Evolutionary conservation across 2,113 vertebrate species (phyloP).

Genomic region (Zosterops pallidus): DNA sequence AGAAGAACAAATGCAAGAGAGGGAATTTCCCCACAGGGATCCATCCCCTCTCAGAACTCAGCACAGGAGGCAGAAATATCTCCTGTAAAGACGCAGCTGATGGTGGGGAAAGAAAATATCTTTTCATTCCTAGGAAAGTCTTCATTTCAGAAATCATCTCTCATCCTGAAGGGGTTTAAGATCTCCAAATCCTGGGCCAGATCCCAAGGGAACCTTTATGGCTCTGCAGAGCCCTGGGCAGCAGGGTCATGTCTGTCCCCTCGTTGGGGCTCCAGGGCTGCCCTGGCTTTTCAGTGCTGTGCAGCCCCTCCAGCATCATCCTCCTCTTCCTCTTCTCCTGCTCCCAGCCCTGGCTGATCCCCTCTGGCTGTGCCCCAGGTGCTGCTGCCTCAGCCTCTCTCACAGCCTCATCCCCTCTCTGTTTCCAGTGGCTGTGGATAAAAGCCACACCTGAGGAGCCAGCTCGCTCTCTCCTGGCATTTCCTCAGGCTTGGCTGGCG

Average conservation of each 20-base stretch:
- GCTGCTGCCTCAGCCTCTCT: neutral
- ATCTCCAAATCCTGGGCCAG: neutral
- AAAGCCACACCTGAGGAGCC: neutral
- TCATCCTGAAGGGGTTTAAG: neutral
- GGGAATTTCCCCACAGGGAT: neutral
- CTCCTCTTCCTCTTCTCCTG: neutral
- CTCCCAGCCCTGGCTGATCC: neutral
- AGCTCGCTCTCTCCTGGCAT: neutral
- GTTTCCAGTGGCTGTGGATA: neutral
- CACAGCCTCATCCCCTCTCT: neutral
- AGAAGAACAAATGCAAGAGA: neutral
- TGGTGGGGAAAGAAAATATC: neutral
- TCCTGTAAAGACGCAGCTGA: neutral
- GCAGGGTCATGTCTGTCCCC: neutral
- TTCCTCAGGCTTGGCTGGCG: neutral
- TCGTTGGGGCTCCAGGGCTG: fast-evolving
- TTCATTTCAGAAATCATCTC: neutral
- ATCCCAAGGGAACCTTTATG: neutral
- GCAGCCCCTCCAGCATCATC: neutral
- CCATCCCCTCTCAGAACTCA: neutral
- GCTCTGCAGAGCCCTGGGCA: neutral
- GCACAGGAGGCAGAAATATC: neutral
- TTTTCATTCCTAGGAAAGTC: neutral
- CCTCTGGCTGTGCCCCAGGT: neutral
- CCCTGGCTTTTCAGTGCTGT: neutral